phyloP scores from a whole-genome alignment of 2,113 vertebrate genomes.

The Rhagologus leucostigma region DNA sequence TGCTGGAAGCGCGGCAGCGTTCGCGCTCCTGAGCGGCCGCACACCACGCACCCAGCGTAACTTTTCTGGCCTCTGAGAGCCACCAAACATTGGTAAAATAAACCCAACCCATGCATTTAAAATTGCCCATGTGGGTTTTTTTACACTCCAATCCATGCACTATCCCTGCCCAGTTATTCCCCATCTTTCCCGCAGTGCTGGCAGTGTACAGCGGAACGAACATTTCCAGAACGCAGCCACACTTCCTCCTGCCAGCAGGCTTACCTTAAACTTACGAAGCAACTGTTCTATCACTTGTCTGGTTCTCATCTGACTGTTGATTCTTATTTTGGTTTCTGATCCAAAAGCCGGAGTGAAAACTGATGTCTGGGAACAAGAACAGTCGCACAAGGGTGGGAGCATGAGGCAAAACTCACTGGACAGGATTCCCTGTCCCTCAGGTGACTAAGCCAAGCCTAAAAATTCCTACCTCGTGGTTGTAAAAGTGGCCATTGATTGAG shows the following conservation, averaged over 20 bases:
- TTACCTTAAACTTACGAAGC: slow-evolving; percentile 91
- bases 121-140: accelerated
- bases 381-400: accelerated
- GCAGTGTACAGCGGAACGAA: accelerated
- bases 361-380: slow-evolving; percentile 78
- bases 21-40: accelerated
- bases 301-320: slow-evolving; percentile 85
- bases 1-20: accelerated
- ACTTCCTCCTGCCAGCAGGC: neutral
- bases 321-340: slow-evolving; percentile 86
- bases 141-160: accelerated
- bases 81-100: accelerated
- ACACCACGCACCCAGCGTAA: accelerated
- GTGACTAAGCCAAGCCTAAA: neutral
- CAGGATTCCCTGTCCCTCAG: neutral
- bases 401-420: neutral
- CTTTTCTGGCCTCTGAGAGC: neutral
- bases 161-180: accelerated
- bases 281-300: slow-evolving; percentile 86
- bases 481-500: slow-evolving; percentile 94
- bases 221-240: accelerated
- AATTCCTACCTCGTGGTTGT: slow-evolving; percentile 83
- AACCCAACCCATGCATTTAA: accelerated
- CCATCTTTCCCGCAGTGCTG: accelerated
- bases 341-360: slow-evolving; percentile 88